Conservation (phyloP, 2,113 vertebrate species). For the Dascyllus trimaculatus region DNA sequence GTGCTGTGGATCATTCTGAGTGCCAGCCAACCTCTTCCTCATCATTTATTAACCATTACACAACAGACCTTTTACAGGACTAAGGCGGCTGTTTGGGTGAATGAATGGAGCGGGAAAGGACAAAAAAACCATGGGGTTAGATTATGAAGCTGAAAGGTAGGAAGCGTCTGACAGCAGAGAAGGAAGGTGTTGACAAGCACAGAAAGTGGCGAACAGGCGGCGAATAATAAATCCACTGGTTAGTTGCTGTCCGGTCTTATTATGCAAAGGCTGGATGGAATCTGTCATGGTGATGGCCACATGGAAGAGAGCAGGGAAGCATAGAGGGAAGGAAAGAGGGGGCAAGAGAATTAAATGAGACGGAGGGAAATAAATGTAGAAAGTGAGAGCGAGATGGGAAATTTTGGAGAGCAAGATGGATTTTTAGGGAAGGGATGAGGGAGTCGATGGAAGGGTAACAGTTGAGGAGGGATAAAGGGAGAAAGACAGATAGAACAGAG, state of each 20-base stretch:
- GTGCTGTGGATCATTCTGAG: conserved; percentile 44
- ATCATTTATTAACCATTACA: conserved; percentile 74
- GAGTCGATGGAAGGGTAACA: conserved; percentile 2
- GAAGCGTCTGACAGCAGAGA: conserved; percentile 43
- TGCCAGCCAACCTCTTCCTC: conserved; percentile 44
- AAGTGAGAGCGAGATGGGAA: conserved; percentile 8
- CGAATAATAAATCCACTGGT: conserved; percentile 71
- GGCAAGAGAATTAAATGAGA: conserved; percentile 32
- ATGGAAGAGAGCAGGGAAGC: conserved; percentile 4
- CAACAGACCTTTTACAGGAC: conserved; percentile 66
- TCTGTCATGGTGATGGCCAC: conserved; percentile 53
- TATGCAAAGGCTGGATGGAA: conserved; percentile 53
- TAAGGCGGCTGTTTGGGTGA: conserved; percentile 35
- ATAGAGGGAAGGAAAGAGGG: conserved; percentile 1
- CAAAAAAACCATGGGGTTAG: conserved; percentile 26
- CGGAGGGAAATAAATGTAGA: conserved; percentile 30
- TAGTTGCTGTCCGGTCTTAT: conserved; percentile 57
- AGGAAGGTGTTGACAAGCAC: conserved; percentile 58
- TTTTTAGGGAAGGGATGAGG: conserved; percentile 27
- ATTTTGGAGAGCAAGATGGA: conserved; percentile 34
- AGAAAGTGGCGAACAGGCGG: conserved; percentile 41
- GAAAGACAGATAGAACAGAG: conserved; percentile 5
- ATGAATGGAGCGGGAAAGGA: conserved; percentile 22
- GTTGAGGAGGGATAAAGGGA: conserved; percentile 22
- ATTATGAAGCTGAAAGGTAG: conserved; percentile 23